Base-by-base conservation (phyloP, 2,113 vertebrate genomes). In the Larimichthys crocea region DNA sequence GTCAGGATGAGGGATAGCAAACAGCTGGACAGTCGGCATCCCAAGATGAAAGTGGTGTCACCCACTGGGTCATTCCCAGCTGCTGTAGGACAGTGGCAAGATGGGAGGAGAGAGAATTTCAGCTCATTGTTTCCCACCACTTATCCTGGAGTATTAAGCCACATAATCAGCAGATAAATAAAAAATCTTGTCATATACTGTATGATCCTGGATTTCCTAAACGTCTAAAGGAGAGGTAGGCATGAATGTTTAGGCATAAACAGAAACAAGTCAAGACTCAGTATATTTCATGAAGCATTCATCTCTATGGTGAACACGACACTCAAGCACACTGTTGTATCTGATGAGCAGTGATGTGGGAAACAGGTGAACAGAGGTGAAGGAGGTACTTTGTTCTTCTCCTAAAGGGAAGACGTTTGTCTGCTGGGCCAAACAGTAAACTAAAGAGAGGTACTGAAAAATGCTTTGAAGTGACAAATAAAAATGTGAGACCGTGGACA, bases 401-500 rank as follows among this genome's bases (percentile, higher is more conserved):
- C 16, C 4, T 35, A 62, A 48, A 65, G 22, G 22, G 63, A 68
- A 81, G 74, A 83, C 56, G 87, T 91, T 87, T 86, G 80, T 92
- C 89, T 84, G 83, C 56, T 26, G 57, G 29, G 56, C 65, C 56
- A 73, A 88, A 89, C 88, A 84, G 71, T 90, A 57, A 91, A 91
- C 70, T 66, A 82, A 74, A 86, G 50, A 73, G 84, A 93, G 89
- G 91, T 64, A 85, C 90, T 83, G 16, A 90, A 90, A 93, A 96
- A 96, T 91, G 92, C 92, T 96, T 95, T 96, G 92, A 95, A 94
- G 91, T 95, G 85, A 93, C 92, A 92, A 93, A 95, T 94, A 95
- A 93, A 93, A 90, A 94, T 35, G 70, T 89, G 91, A 95, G 93
- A 82, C 59, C 49, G 44, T 76, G 79, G 95, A 92, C 91, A 96